Base-by-base conservation (phyloP, 1,140 invertebrate genomes). In the Leguminivora glycinivorella region DNA sequence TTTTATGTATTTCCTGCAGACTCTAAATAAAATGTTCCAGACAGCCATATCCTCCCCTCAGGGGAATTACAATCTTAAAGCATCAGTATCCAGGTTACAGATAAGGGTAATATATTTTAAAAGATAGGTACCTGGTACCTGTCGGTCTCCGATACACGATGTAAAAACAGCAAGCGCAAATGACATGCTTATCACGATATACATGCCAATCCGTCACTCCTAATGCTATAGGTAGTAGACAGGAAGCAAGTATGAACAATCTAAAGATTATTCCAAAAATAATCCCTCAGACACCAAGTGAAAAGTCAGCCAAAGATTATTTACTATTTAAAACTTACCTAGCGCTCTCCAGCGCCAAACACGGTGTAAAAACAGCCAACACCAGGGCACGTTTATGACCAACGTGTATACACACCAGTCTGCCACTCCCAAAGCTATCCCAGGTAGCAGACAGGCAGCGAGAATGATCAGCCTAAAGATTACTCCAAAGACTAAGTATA, bases 261-360 rank as follows among this genome's bases (percentile, higher is more conserved):
- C 14, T 14, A 31, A 31, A 31, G 26, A 3, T 2, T 29, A 29
- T 3, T 3, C 5, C 26, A 29, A 29, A 29, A 5, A 29, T n/a
- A n/a, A n/a, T n/a, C n/a, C n/a, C n/a, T n/a, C 29, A 31, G 29
- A 7, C 29, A 1, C 5, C 29, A 5, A 31, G 9, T 31, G 29
- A 6, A 7, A 3, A 31, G 29, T 31, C 29, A 6, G 29, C 31
- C 12, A 34, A 34, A 38, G 34, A 12, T 9, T 38, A 38, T 3
- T n/a, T n/a, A n/a, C n/a, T n/a, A 38, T 38, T 12, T 12, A 29
- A 29, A 5, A 29, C 10, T 12, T 84, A 95, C 93, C 96, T 94
- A 0, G 96, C 96, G 76, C 96, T 97, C 87, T 97, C 96, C 0
- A 96, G 96, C 4, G 97, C 95, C 1, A 96, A 80, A 81, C 94